Conservation (phyloP, 2,888 invertebrate species). For the Hyalella azteca region DNA sequence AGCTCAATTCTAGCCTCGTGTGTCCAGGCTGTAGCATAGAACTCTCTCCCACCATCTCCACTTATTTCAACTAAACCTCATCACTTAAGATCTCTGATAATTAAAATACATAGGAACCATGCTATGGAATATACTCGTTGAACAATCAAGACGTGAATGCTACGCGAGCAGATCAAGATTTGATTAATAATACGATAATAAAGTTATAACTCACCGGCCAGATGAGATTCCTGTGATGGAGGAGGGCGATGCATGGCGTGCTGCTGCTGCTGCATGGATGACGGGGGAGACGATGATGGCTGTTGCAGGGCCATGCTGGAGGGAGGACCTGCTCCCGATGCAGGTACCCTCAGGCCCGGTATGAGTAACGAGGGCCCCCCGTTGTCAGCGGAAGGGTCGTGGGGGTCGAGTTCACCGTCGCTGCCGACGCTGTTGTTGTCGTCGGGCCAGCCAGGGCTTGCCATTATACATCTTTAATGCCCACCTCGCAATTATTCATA, state of each 20-base stretch:
- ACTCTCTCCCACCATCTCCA: too few relatives aligned
- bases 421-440: slow-evolving; percentile 32
- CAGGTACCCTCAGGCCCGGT: neutral
- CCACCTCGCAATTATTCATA: neutral
- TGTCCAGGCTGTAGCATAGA: too few relatives aligned
- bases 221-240: slow-evolving; percentile 39
- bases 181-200: neutral
- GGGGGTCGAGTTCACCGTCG: slow-evolving; percentile 9
- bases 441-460: neutral
- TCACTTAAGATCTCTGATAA: too few relatives aligned
- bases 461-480: neutral
- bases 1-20: too few relatives aligned
- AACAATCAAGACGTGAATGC: neutral
- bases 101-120: too few relatives aligned
- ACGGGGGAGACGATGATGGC: neutral
- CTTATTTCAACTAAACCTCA: too few relatives aligned
- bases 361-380: neutral
- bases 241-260: neutral
- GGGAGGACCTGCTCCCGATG: neutral
- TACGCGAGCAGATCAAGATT: neutral
- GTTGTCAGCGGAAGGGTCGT: neutral
- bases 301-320: neutral
- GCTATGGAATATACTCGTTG: too few relatives aligned
- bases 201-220: slow-evolving; percentile 24
- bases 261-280: neutral